Evolutionary conservation across 2,888 invertebrate species (phyloP).

Genomic region (Sminthurides aquaticus): DNA sequence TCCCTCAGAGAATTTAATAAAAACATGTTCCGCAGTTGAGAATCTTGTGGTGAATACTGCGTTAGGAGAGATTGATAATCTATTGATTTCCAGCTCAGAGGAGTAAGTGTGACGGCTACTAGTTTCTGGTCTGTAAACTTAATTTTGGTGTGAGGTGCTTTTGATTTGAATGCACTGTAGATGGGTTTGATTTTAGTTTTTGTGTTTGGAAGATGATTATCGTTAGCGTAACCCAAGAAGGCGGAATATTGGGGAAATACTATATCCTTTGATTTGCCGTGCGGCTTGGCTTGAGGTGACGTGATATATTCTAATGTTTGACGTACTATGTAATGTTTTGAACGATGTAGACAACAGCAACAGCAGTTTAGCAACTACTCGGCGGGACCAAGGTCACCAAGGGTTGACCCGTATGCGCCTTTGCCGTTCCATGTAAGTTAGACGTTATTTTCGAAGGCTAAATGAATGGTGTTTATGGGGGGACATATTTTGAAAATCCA

Average conservation of each 20-base stretch:
- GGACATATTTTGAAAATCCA: not conserved
- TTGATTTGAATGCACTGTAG: too few relatives aligned
- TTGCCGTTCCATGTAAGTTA: conserved; percentile 61
- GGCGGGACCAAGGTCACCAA: conserved; percentile 2
- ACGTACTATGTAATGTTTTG: too few relatives aligned
- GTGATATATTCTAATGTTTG: too few relatives aligned
- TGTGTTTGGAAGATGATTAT: too few relatives aligned
- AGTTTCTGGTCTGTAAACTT: too few relatives aligned
- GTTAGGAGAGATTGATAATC: conserved; percentile 17
- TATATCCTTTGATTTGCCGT: too few relatives aligned
- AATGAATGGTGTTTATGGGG: too few relatives aligned
- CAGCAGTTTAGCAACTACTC: not conserved
- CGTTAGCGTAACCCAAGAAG: too few relatives aligned
- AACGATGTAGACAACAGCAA: conserved; percentile 3
- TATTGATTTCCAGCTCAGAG: conserved; percentile 20
- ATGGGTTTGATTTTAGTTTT: too few relatives aligned
- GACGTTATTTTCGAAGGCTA: not conserved
- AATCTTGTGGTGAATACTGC: not conserved
- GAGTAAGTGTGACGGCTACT: conserved; percentile 19
- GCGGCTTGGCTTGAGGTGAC: too few relatives aligned
- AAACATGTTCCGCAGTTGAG: not conserved
- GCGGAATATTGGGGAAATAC: too few relatives aligned
- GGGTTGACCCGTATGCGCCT: conserved; percentile 44
- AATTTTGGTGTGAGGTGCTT: too few relatives aligned
- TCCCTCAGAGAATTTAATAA: not conserved